Conservation (phyloP, 2,113 vertebrate species). For the Paramormyrops kingsleyae region DNA sequence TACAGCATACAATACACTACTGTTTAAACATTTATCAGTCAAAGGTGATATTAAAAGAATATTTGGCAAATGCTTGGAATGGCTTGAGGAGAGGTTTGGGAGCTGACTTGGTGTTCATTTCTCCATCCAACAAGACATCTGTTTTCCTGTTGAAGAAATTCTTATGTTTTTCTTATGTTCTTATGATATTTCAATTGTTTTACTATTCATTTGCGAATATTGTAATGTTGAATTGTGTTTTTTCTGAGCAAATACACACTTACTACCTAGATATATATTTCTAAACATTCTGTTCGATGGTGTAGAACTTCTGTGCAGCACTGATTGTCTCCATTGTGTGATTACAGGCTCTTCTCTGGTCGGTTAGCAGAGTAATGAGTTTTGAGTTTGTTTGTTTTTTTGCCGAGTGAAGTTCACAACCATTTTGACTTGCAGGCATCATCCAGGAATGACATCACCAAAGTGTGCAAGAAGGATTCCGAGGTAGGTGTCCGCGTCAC, state of each 20-base stretch:
- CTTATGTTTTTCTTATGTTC: background rate
- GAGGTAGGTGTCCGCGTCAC: slow-evolving; percentile 67
- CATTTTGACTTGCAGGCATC: slow-evolving; percentile 69
- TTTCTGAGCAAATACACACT: background rate
- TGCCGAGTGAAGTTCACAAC: background rate
- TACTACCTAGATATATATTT: background rate
- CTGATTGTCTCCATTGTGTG: background rate
- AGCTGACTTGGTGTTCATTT: too few relatives aligned
- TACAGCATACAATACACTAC: too few relatives aligned
- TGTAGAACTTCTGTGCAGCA: background rate
- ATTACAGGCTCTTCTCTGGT: background rate
- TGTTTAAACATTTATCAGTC: too few relatives aligned
- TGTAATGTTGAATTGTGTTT: background rate
- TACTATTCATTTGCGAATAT: background rate
- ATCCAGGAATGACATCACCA: slow-evolving; percentile 87
- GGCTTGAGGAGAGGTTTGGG: too few relatives aligned
- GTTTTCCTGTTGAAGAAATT: background rate
- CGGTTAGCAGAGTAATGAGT: background rate
- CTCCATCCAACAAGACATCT: too few relatives aligned
- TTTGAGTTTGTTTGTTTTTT: background rate
- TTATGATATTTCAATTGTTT: background rate
- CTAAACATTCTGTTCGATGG: background rate
- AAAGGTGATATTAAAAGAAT: too few relatives aligned
- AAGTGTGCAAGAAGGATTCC: slow-evolving; percentile 89
- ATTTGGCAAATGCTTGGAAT: too few relatives aligned